A percentile compares a stretch with the other conserved stretches of the same genome.
phyloP scores from a whole-genome alignment of 2,797 vertebrate genomes.

The Catamblyrhynchus diadema region DNA sequence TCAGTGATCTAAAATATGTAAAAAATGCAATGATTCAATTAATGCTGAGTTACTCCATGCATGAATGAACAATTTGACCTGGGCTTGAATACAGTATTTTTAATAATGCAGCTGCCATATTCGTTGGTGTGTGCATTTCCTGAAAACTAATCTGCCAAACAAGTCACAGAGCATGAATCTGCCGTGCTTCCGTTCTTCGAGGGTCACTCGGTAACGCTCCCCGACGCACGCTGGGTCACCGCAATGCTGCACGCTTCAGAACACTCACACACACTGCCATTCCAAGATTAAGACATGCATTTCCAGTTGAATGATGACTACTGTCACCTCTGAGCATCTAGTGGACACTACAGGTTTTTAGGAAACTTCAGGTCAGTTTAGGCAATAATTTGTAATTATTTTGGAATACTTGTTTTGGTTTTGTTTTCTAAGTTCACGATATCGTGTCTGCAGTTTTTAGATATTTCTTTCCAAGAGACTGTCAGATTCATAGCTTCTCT shows the following conservation, averaged over 20 bases:
- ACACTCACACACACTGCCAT: neutral
- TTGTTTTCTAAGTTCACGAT: accelerated
- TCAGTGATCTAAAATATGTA: neutral
- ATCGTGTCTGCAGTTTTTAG: neutral
- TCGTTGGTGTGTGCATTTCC: slow-evolving; percentile 57
- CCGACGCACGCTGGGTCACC: neutral
- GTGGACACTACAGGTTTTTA: neutral
- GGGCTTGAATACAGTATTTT: slow-evolving; percentile 48
- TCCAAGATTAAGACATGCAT: neutral
- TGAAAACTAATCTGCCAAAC: slow-evolving; percentile 69
- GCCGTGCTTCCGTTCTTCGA: slow-evolving; percentile 42
- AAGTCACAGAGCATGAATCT: slow-evolving; percentile 39
- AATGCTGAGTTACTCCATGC: slow-evolving; percentile 56
- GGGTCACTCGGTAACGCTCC: slow-evolving; percentile 32
- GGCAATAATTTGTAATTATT: neutral
- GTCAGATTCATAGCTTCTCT: neutral
- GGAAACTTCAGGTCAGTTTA: neutral
- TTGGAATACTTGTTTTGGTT: neutral
- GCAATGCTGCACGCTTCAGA: neutral
- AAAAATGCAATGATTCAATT: slow-evolving; percentile 62
- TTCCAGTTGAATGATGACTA: neutral
- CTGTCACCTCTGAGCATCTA: neutral
- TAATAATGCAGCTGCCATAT: slow-evolving; percentile 67
- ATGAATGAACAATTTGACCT: slow-evolving; percentile 65
- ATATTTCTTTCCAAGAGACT: neutral